Evolutionary conservation across 2,888 invertebrate species (phyloP), one percentile per base, ranked within the genome.

Genomic region (Mythimna albipuncta): DNA sequence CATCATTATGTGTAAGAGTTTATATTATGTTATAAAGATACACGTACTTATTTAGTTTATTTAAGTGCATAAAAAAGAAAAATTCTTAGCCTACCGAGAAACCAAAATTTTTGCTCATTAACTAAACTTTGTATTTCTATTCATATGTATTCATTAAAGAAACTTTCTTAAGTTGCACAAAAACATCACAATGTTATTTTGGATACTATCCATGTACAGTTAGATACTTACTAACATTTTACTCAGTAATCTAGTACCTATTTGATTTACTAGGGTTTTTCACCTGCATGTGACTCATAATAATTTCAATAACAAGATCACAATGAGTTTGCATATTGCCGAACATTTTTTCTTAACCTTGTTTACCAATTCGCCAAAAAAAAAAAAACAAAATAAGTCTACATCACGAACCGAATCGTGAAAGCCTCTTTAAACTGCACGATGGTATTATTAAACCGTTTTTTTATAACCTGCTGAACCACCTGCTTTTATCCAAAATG

Each of bases 381-480:
- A 62, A 59, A 21, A 32, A 38, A 35, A 52, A 7, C n/a, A 35
- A 19, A 62, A 62, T 13, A 38, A 57, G 19, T n/a, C 7, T 26
- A 35, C 19, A 9, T 9, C 35, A 70, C 64, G 65, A 71, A 64
- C 55, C 38, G 54, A 59, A 65, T 58, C 64, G 68, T 65, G n/a
- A 55, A 21, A 72, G 54, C 35, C 10, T 57, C 47, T 64, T 54
- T 55, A 64, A 26, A 38, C 26, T 63, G 10, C 5, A n/a, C 10
- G 10, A 52, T 26, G n/a, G 7, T 5, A 32, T 41, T 32, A 13
- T 9, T 9, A 38, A 35, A 69, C 9, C 4, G 38, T 59, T 16
- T 59, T 38, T 38, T 61, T 61, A 41, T 11, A 2, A 21, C 61
- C 13, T 19, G 21, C 21, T 10, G 3, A 3, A 13, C 10, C 19